Base-by-base conservation (phyloP, 92 coral and sea anemone genomes). In the Bergia sp. region DNA sequence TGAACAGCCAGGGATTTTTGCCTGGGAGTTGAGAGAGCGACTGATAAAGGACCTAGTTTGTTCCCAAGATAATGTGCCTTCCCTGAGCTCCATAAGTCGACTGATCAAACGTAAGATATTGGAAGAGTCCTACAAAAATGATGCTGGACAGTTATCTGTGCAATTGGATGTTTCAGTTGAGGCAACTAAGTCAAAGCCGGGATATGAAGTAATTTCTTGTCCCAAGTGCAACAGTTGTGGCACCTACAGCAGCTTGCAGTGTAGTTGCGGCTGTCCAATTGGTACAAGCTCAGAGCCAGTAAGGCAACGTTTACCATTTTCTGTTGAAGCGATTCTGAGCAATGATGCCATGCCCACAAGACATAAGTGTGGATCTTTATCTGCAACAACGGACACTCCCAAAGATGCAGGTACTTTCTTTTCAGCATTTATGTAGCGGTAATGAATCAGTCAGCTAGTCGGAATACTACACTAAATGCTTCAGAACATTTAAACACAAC, bases 81-180 rank as follows among this genome's bases (percentile, higher is more conserved):
- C 97, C 0, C 92, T 96, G 21, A 96, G 98, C 88, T 96, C 98
- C 65, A 93, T 96, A 64, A 91, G 96, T 77, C 94, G 98, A 40
- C 87, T 96, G 61, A 91, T 96, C 50, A 96, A 94, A 85, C 89
- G 86, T 40, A 96, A 94, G 85, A 86, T 96, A 44, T 81, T 90
- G 39, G 73, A 90, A 72, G 81, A 85, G 42, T 90, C 89, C 7
- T 18, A 42, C 37, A 92, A 77, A 29, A 38, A 49, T 37, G 79
- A 58, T 42, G 50, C 20, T 18, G 47, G 53, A 37, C 39, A 15
- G n/a, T 4, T 57, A 36, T 23, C 39, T 20, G 23, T 50, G 7
- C 69, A 79, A 16, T 6, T 11, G 10, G 13, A 79, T 11, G n/a
- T 40, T 3, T 13, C 0, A 50, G 23, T 2, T 23, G 36, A 7